Evolutionary conservation across 64 coral and sea anemone species (phyloP), one percentile per base, ranked within the genome.

Genomic region (Montipora cactus): DNA sequence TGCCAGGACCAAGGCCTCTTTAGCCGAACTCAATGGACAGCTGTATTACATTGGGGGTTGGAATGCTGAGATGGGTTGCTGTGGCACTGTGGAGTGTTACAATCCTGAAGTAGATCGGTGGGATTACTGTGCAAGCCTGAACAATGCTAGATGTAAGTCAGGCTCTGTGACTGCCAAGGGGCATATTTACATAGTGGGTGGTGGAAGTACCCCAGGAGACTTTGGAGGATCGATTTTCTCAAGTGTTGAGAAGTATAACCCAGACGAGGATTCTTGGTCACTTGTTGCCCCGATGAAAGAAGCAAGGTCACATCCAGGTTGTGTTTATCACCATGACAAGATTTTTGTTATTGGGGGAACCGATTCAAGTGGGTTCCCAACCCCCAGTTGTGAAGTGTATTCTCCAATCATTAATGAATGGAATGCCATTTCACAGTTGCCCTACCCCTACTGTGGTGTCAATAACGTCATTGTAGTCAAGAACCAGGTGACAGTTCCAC

Each of bases 21-120:
- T 93, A 15, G 77, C 44, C 0, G 44, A 47, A n/a, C 84, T 79
- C 44, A 23, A 90, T 90, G 59, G 55, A 9, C 74, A 86, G 58
- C 83, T 96, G 21, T 96, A 89, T 87, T 88, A 89, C 18, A 79
- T 93, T 59, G 95, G 91, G 80, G 91, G 95, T 6, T 89, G 69
- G 74, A 10, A 49, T 49, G 37, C 11, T 79, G 46, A 55, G 15
- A 80, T 55, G 55, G 87, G 72, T 20, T n/a, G 78, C 18, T 68
- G 52, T 52, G 52, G 25, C 16, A 90, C 18, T 51, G 93, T 95
- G 57, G 88, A 95, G 69, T 91, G 93, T 58, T 95, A 95, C 62
- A 67, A 91, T 87, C 59, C 67, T 8, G 21, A 73, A 64, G 11
- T 67, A 1, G 47, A 79, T 47, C 44, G 82, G 11, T 95, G 94